Evolutionary conservation across 2,113 vertebrate species (phyloP).

Genomic region (Hyperopisus bebe): DNA sequence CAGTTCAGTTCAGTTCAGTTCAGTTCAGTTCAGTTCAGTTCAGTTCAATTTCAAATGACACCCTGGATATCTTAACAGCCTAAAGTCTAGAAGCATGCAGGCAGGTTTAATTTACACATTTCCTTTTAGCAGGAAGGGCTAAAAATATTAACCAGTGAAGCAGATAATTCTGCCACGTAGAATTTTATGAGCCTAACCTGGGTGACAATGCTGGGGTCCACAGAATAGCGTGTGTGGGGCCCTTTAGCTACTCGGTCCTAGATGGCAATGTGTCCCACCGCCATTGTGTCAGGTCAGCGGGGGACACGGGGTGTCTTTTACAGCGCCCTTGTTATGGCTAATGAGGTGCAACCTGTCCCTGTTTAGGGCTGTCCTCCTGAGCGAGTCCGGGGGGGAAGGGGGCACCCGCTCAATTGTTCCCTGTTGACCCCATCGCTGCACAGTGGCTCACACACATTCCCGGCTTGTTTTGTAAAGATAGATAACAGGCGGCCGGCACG

Average conservation of each 20-base stretch:
- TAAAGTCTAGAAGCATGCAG: neutral
- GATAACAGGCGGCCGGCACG: constrained; percentile 22
- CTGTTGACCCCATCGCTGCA: constrained; percentile 26
- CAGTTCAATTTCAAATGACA: no score
- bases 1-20: no score
- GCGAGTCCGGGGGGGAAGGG: neutral
- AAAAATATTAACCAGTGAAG: constrained; percentile 8
- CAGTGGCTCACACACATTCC: constrained; percentile 35
- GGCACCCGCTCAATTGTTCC: constrained; percentile 27
- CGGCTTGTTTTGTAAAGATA: constrained; percentile 20
- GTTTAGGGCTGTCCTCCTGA: neutral
- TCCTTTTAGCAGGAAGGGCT: neutral
- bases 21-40: no score
- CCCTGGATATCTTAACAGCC: neutral
- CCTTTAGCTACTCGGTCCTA: constrained; percentile 40
- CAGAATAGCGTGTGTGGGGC: constrained; percentile 47
- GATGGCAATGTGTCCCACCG: constrained; percentile 38
- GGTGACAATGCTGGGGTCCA: neutral
- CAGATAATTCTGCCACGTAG: neutral
- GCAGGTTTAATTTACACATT: neutral
- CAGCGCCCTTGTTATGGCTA: constrained; percentile 31
- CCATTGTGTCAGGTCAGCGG: neutral
- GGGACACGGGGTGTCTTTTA: constrained; percentile 22
- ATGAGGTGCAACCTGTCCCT: constrained; percentile 36
- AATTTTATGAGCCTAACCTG: neutral